Evolutionary conservation across 1,140 invertebrate species (phyloP), one percentile per base, ranked within the genome.

Genomic region (Heliothis subflexa): DNA sequence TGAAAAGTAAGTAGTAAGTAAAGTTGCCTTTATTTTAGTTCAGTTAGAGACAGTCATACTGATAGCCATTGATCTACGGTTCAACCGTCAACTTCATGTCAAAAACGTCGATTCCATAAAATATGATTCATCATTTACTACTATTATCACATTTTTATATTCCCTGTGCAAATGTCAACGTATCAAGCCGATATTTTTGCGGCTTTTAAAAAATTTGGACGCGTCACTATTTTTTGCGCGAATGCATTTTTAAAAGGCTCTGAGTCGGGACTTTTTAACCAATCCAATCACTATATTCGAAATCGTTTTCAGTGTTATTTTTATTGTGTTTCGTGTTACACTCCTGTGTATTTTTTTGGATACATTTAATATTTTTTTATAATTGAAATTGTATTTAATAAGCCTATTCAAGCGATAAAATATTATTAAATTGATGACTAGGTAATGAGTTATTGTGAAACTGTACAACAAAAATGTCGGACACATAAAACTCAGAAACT

Each of bases 201-300:
- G n/a, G 66, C 33, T 59, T 78, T 78, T 59, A 78, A 57, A 78
- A 78, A 75, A 70, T 78, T 78, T 70, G 76, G 64, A 16, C 52
- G 21, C 18, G 9, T 16, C 7, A 70, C 55, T 18, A 78, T 66
- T 78, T 71, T 78, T 78, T 55, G 33, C 55, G 13, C 55, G 33
- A 40, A 78, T 78, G 76, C 54, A 78, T 78, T 78, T 78, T 62
- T 71, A 40, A 78, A 78, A 78, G 33, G 66, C 55, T 78, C 61
- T 78, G 55, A 33, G 21, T 70, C 13, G 66, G 55, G 28, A 70
- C 33, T 70, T 71, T 71, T 78, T 71, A 71, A 70, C 54, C 52
- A 66, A 78, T 70, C 66, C 64, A 78, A 78, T 78, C 54, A 61
- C 47, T 61, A 61, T 66, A 62, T 71, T 16, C 68, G 50, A 71